Evolutionary conservation across 1,140 invertebrate genomes (phyloP).

Genomic region (Lepeophtheirus salmonis): DNA sequence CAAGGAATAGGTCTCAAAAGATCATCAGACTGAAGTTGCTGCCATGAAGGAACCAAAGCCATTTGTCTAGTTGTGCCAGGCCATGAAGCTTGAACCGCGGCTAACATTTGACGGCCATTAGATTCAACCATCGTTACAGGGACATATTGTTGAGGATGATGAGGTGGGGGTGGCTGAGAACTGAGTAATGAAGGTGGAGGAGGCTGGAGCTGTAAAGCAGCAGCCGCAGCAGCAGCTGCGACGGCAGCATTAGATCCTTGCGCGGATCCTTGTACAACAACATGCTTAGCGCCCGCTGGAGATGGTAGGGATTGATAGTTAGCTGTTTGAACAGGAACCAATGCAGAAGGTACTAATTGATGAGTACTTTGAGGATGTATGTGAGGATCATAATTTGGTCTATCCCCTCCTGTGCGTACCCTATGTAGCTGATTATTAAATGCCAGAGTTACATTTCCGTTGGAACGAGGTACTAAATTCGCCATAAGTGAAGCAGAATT

Average conservation of each 20-base stretch:
- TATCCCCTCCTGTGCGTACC: slow-evolving; percentile 38
- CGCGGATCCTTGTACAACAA: slow-evolving; percentile 50
- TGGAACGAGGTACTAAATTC: slow-evolving; percentile 50
- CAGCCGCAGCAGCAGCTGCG: slow-evolving; percentile 43
- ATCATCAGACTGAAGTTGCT: slow-evolving; percentile 56
- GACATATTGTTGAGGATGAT: slow-evolving; percentile 55
- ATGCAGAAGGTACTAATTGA: slow-evolving; percentile 25
- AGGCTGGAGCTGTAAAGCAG: slow-evolving; percentile 29
- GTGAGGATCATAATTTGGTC: slow-evolving; percentile 27
- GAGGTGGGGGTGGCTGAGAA: slow-evolving; percentile 13
- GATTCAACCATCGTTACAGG: slow-evolving; percentile 76
- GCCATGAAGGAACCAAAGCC: slow-evolving; percentile 64
- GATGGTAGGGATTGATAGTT: slow-evolving; percentile 63
- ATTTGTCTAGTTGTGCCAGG: slow-evolving; percentile 31
- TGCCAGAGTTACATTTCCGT: slow-evolving; percentile 63
- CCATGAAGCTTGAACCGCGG: slow-evolving; percentile 27
- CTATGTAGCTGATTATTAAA: slow-evolving; percentile 53
- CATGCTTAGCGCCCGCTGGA: slow-evolving; percentile 65
- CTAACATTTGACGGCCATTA: slow-evolving; percentile 32
- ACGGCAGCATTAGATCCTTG: slow-evolving; percentile 34
- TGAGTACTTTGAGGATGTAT: slow-evolving; percentile 32
- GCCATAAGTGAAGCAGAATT: slow-evolving; percentile 30
- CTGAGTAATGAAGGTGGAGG: slow-evolving; percentile 42
- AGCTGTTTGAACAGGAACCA: slow-evolving; percentile 29
- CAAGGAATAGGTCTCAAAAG: slow-evolving; percentile 29